Conservation (phyloP, 2,888 invertebrate species). For the Polymixis lichenea region DNA sequence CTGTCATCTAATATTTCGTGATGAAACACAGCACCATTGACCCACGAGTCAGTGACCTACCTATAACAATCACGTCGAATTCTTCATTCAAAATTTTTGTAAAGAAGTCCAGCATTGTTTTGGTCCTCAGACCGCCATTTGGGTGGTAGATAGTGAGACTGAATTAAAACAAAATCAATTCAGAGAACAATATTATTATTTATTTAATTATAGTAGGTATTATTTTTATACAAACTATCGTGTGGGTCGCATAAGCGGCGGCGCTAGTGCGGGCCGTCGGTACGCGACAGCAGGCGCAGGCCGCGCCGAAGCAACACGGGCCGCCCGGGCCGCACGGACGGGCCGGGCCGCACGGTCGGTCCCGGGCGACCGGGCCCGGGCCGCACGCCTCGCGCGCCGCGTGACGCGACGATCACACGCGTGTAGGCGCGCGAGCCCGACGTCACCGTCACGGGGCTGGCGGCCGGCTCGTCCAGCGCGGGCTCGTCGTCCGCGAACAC, state of each 20-base stretch:
- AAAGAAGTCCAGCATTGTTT: not conserved
- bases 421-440: constrained; percentile 49
- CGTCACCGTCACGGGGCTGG: constrained; percentile 49
- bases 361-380: constrained; percentile 33
- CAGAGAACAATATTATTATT: not conserved
- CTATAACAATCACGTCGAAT: not conserved
- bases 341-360: constrained; percentile 42
- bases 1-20: too few species aligned
- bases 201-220: constrained; percentile 12
- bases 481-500: constrained; percentile 91
- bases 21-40: too few species aligned
- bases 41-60: too few species aligned
- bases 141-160: too few species aligned
- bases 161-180: too few species aligned
- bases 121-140: not conserved
- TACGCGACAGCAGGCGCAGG: constrained; percentile 69
- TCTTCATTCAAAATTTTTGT: not conserved
- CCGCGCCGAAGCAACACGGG: constrained; percentile 70
- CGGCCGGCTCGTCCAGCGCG: constrained; percentile 47
- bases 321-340: constrained; percentile 22
- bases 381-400: constrained; percentile 75
- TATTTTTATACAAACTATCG: not conserved
- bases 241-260: not conserved
- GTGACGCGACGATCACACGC: constrained; percentile 64
- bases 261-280: constrained; percentile 48